A percentile compares a stretch with the other conserved stretches of the same genome.
Conservation (phyloP, 2,113 vertebrate species). For the Gracilinanus agilis region DNA sequence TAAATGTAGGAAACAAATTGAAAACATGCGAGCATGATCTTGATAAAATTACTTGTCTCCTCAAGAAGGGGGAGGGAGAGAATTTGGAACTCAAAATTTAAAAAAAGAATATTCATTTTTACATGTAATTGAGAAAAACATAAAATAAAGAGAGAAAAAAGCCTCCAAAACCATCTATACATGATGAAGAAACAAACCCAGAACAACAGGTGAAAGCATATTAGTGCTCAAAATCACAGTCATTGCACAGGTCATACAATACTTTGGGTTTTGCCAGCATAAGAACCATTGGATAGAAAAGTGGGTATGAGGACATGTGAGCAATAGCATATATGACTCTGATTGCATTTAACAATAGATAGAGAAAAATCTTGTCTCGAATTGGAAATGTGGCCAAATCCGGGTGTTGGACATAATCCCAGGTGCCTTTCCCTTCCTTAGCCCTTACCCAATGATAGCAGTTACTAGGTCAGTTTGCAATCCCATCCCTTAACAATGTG, state of each 20-base stretch:
- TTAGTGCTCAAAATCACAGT: neutral
- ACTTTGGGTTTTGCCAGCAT: slow-evolving; percentile 42
- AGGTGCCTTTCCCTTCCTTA: slow-evolving; percentile 13
- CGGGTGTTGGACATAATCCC: slow-evolving; percentile 20
- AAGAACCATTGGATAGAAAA: slow-evolving; percentile 10
- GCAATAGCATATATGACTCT: neutral
- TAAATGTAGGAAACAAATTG: slow-evolving; percentile 26
- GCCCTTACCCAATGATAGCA: slow-evolving; percentile 4
- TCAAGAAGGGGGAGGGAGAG: neutral
- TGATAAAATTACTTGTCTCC: neutral
- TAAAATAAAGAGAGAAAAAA: neutral
- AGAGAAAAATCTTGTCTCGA: slow-evolving; percentile 38
- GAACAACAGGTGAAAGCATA: neutral
- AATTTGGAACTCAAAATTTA: neutral
- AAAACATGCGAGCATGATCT: neutral
- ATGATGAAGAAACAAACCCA: neutral
- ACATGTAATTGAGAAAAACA: neutral
- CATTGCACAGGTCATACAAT: neutral
- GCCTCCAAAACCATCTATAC: too few relatives aligned
- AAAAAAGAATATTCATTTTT: neutral
- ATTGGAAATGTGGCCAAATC: neutral
- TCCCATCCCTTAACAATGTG: slow-evolving; percentile 7
- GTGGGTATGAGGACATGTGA: neutral
- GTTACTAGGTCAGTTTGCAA: slow-evolving; percentile 16
- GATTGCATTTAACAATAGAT: neutral